A percentile compares a stretch with the other conserved stretches of the same genome.
Evolutionary conservation across 2,797 vertebrate genomes (phyloP).

Genomic region (Odontamblyopus rebecca): DNA sequence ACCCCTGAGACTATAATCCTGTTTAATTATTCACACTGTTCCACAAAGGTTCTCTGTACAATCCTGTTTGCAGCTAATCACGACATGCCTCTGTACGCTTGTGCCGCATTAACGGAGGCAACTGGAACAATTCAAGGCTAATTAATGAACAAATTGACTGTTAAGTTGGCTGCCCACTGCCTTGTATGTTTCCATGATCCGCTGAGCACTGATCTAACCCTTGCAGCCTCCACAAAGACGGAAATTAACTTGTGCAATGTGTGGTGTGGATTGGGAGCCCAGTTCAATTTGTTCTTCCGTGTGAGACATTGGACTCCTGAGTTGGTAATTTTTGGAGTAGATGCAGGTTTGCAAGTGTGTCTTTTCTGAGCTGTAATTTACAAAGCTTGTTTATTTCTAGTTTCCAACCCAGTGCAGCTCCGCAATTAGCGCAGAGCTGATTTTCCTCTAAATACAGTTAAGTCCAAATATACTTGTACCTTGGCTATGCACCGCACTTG

Average conservation of each 20-base stretch:
- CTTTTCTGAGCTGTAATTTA: slow-evolving; percentile 11
- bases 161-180: slow-evolving; percentile 36
- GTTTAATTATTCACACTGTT: slow-evolving; percentile 71
- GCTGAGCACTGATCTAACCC: slow-evolving; percentile 37
- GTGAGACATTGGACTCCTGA: slow-evolving; percentile 17
- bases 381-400: slow-evolving; percentile 6
- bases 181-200: slow-evolving; percentile 30
- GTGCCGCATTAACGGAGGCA: slow-evolving; percentile 50
- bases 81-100: slow-evolving; percentile 43
- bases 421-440: slow-evolving; percentile 5
- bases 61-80: slow-evolving; percentile 62
- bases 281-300: slow-evolving; percentile 8
- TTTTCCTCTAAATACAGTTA: slow-evolving; percentile 1
- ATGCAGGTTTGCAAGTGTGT: slow-evolving; percentile 5
- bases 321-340: slow-evolving; percentile 29
- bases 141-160: slow-evolving; percentile 68
- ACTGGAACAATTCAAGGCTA: slow-evolving; percentile 51
- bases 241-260: slow-evolving; percentile 28
- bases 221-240: slow-evolving; percentile 15
- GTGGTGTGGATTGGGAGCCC: slow-evolving; percentile 13
- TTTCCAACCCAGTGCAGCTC: slow-evolving; percentile 15
- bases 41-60: slow-evolving; percentile 52
- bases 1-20: slow-evolving; percentile 57
- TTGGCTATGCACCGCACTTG: background rate
- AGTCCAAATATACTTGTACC: background rate